phyloP scores from a whole-genome alignment of 2,888 invertebrate species.

The Eristalis tenax region DNA sequence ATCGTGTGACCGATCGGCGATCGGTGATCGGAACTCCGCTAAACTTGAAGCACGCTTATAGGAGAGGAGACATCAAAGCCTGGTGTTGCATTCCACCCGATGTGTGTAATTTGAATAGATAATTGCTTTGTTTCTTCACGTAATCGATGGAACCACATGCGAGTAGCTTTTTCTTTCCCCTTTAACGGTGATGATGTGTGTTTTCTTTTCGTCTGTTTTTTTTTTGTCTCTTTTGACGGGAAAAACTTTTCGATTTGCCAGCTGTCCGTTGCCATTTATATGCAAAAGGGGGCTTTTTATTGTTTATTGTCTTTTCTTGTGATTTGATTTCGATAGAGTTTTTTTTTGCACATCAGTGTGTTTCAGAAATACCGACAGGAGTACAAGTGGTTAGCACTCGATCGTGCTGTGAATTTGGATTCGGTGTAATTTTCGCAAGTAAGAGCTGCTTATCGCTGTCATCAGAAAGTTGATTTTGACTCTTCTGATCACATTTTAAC shows the following conservation, averaged over 20 bases:
- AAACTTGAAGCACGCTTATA: background rate
- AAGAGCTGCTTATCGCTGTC: background rate
- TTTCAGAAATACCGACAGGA: slow-evolving; percentile 12
- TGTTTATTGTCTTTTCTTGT: slow-evolving; percentile 22
- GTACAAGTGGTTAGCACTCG: background rate
- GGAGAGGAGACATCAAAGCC: slow-evolving; percentile 8
- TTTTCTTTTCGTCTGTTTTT: background rate
- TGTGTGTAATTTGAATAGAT: slow-evolving; percentile 34
- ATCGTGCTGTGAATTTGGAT: slow-evolving; percentile 30
- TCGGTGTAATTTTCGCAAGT: slow-evolving; percentile 3
- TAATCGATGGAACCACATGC: slow-evolving; percentile 3
- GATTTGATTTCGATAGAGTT: slow-evolving; percentile 16
- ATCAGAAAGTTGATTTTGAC: slow-evolving; percentile 21
- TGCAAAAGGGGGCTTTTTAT: slow-evolving; percentile 19
- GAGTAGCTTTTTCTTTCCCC: background rate
- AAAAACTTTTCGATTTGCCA: slow-evolving; percentile 17
- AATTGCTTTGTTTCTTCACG: slow-evolving; percentile 8
- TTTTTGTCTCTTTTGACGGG: background rate
- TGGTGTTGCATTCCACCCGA: slow-evolving; percentile 46
- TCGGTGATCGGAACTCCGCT: background rate
- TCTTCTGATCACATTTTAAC: background rate
- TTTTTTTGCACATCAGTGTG: background rate
- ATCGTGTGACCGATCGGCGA: background rate
- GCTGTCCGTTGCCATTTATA: slow-evolving; percentile 28
- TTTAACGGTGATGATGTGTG: background rate